Base-by-base conservation (phyloP, 2,797 vertebrate species). In the Cirrhinus mrigala region DNA sequence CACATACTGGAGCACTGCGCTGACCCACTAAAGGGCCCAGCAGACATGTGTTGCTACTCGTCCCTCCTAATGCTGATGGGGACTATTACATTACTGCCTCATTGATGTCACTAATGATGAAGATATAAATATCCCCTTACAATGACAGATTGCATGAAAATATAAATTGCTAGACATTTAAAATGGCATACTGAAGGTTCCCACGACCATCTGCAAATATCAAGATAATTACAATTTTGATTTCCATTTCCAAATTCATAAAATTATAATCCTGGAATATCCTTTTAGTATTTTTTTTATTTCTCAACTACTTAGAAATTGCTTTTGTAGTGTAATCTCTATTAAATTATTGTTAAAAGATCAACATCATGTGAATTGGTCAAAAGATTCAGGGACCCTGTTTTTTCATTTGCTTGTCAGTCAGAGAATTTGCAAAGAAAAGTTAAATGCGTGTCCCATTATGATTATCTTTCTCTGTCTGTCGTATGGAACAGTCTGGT, bases 401-500 rank as follows among this genome's bases (percentile, higher is more conserved):
- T 44, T 78, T 60, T 24, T 48, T 22, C 18, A 64, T 64, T 79
- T 66, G 12, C 27, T 33, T 33, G 18, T 66, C 71, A 74, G 14
- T 46, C 27, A 33, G 44, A 79, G 10, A 79, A 29, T 58, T 11
- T 78, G 14, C 54, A 60, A 81, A n/a, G 15, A 81, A 27, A 71
- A 14, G 4, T 70, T 58, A 71, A 81, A 44, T 44, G n/a, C 27
- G 7, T 20, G 7, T 20, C 62, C 48, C 50, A 16, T 16, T 6
- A n/a, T 79, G 11, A 73, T 74, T 33, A 11, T 69, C 60, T 74
- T 79, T 82, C 44, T 69, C 46, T 76, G 52, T 83, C 84, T 79
- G 71, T 24, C 50, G 68, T 74, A 44, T 86, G 52, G n/a, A 48
- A 75, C 37, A 74, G 50, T 46, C 82, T 88, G 82, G 64, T 83